These are phyloP conservation scores for Willowsia nigromaculata DNA, from an alignment of 2,888 invertebrate species.

Conservation along the genomic window DNA sequence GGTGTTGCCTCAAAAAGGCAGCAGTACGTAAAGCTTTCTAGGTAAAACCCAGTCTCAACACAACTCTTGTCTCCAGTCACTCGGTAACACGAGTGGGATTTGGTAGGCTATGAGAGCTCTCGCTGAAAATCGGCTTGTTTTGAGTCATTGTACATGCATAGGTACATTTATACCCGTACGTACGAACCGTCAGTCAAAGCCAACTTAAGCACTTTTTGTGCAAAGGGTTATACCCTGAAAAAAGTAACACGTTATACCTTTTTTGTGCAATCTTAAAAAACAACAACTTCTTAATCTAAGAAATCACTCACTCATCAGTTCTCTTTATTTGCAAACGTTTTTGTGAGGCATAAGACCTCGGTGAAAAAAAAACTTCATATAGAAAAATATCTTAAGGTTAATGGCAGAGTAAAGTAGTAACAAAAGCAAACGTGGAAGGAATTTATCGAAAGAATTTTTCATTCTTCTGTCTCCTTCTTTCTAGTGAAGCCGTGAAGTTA, in stretches of 20 bases:
- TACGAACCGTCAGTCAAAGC: not conserved
- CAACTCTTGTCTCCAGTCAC: conserved; percentile 63
- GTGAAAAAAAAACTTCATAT: conserved; percentile 32
- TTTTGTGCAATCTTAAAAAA: conserved; percentile 58
- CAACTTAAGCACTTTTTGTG: not conserved
- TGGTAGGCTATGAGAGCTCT: conserved; percentile 46
- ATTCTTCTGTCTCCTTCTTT: conserved; percentile 17
- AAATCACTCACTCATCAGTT: conserved; percentile 45
- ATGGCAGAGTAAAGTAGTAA: conserved; percentile 48
- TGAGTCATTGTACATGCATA: not conserved
- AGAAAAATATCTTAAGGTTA: conserved; percentile 44
- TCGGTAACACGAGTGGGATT: conserved; percentile 68
- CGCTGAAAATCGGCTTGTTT: conserved; percentile 42
- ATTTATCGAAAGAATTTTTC: conserved; percentile 47
- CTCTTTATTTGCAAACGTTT: conserved; percentile 21
- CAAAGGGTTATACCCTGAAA: not conserved
- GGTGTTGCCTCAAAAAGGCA: not conserved
- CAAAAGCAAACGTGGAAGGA: conserved; percentile 55
- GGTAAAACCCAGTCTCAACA: conserved; percentile 45
- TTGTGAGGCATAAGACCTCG: conserved; percentile 2
- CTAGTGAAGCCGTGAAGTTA: conserved; percentile 24
- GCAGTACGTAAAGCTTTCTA: conserved; percentile 5
- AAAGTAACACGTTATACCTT: conserved; percentile 1
- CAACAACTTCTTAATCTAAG: conserved; percentile 47
- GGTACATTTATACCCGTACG: not conserved